Evolutionary conservation across 2,113 vertebrate genomes (phyloP), one percentile per base, ranked within the genome.

Genomic region (Atlantisia rogersi): DNA sequence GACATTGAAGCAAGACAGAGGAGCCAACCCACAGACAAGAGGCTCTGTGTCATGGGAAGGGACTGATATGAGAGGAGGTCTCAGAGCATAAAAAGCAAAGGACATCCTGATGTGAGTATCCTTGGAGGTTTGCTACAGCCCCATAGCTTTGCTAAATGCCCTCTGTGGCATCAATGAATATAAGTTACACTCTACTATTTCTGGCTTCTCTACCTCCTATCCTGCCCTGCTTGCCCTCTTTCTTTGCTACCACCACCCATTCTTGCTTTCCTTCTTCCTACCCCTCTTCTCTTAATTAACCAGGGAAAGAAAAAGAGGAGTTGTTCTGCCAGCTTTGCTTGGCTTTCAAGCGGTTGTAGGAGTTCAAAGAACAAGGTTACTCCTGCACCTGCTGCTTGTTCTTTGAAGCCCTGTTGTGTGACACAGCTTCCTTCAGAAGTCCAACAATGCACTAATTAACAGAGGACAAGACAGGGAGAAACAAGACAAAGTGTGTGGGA

Each of bases 281-380:
- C 68, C 39, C 64, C 48, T 78, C 40, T 58, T 87, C 62, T 71
- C 39, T 69, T 88, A 94, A 89, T 91, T 95, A 93, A 65, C 85
- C 12, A 37, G 39, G 35, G 62, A 76, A 85, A 74, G 59, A 40
- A 82, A 86, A 64, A 73, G 28, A 52, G 60, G 93, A 82, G 50
- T n/a, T 32, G 28, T 10, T 92, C 71, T 92, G 82, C 24, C 85
- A 88, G 79, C 31, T 96, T 90, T 91, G 53, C 53, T 88, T 76
- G 86, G 82, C 79, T 74, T 48, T 65, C 6, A 3, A 82, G 76
- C 39, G 63, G 90, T 40, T 26, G 75, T 65, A 80, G 63, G 58
- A 82, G 40, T 92, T 90, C 85, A 96, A 93, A 96, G 79, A 76
- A 74, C 40, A 83, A 93, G 79, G 75, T 83, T 93, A 83, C 1